phyloP scores from a whole-genome alignment of 2,797 vertebrate species.

The Pterois miles region DNA sequence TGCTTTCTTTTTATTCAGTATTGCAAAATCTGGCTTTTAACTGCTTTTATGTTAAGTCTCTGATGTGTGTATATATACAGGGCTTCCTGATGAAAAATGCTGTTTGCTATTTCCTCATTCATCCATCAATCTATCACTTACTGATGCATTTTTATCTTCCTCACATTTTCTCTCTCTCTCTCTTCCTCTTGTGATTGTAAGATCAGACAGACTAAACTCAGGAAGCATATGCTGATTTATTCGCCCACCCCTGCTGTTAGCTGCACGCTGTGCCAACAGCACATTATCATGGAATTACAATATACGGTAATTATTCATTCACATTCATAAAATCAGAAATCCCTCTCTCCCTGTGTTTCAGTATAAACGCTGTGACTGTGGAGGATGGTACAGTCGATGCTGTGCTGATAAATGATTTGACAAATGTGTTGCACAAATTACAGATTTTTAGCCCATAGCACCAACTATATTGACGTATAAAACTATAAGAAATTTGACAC shows the following conservation, averaged over 20 bases:
- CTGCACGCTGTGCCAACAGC: conserved; percentile 44
- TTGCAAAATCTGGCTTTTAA: neutral
- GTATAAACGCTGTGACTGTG: neutral
- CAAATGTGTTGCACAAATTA: neutral
- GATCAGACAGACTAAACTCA: conserved; percentile 40
- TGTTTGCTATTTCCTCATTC: neutral
- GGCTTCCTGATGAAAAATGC: neutral
- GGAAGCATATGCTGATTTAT: conserved; percentile 46
- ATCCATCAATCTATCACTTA: conserved; percentile 30
- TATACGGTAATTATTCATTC: conserved; percentile 41
- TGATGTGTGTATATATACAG: neutral
- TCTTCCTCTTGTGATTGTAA: conserved; percentile 1
- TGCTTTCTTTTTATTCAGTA: neutral
- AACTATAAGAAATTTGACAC: neutral
- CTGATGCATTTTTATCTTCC: neutral
- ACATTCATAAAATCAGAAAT: conserved; percentile 31
- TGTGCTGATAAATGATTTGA: neutral
- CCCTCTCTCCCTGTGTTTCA: neutral
- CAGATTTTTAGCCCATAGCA: neutral
- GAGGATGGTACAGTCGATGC: neutral
- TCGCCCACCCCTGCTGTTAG: conserved; percentile 39
- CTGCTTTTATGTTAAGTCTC: neutral
- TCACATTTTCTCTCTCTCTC: neutral
- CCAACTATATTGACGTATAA: neutral
- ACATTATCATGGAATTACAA: conserved; percentile 52